Percentiles rank a stretch among this genome's conserved stretches.
phyloP scores from a whole-genome alignment of 2,888 invertebrate species.

The Metacarcinus magister region DNA sequence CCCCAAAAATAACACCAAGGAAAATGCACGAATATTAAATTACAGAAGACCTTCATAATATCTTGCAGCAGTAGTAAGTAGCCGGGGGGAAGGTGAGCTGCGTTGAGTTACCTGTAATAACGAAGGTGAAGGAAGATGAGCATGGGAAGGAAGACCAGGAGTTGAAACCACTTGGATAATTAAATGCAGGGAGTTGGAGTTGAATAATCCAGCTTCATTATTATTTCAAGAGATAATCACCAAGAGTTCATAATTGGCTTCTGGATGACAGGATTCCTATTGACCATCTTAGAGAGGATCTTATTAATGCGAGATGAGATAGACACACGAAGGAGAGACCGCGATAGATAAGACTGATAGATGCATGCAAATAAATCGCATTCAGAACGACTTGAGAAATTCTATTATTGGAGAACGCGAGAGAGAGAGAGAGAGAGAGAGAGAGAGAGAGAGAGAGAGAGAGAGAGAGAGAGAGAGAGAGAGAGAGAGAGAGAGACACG shows the following conservation, averaged over 20 bases:
- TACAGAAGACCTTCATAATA: background rate
- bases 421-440: background rate
- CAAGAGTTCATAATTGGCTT: slow-evolving; percentile 21
- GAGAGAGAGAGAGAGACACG: background rate
- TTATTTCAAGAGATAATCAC: slow-evolving; percentile 41
- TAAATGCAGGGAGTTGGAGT: slow-evolving; percentile 16
- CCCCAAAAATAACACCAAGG: background rate
- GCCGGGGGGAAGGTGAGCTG: background rate
- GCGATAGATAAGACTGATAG: background rate
- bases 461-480: slow-evolving; percentile 18
- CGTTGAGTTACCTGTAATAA: background rate
- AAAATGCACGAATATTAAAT: background rate
- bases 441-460: slow-evolving; percentile 22
- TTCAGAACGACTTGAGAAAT: background rate
- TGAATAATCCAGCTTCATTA: slow-evolving; percentile 36
- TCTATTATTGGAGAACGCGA: background rate
- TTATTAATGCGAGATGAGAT: background rate
- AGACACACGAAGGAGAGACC: background rate
- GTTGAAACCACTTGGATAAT: slow-evolving; percentile 1
- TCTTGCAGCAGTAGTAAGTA: background rate
- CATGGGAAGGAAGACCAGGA: background rate
- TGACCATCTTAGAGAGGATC: background rate
- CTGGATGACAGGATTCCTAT: slow-evolving; percentile 22
- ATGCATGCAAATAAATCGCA: background rate
- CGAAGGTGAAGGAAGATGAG: background rate